A percentile compares a stretch with the other conserved stretches of the same genome.
These are phyloP conservation scores for Pithys albifrons DNA, from an alignment of 2,113 vertebrate genomes.

Conservation along the genomic window DNA sequence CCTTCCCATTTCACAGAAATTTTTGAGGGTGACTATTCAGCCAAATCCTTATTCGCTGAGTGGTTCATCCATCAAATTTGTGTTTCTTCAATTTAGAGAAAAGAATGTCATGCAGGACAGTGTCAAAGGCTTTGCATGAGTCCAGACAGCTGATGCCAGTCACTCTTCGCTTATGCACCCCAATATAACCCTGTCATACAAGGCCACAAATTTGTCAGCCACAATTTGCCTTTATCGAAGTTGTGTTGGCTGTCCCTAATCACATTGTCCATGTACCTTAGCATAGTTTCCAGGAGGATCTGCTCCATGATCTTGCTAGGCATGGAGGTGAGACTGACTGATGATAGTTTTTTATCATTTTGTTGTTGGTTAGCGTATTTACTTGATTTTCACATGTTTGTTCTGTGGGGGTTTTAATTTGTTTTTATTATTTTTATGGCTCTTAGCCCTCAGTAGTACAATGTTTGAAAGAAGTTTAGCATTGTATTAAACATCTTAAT, in stretches of 20 bases:
- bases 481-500: not conserved
- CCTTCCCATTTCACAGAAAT: not conserved
- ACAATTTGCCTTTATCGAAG: not conserved
- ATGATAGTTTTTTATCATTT: not conserved
- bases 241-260: too few species aligned
- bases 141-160: not conserved
- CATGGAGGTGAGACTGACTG: not conserved
- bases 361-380: not conserved
- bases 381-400: not conserved
- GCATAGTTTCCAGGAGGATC: not conserved
- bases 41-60: not conserved
- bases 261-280: not conserved
- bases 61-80: not conserved
- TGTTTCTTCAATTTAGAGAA: not conserved
- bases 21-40: too few species aligned
- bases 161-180: not conserved
- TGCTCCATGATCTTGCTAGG: not conserved
- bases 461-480: not conserved
- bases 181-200: too few species aligned
- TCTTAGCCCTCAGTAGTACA: not conserved
- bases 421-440: not conserved
- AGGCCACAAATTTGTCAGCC: not conserved
- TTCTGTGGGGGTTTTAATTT: not conserved
- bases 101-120: not conserved
- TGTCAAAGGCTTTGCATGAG: not conserved